Evolutionary conservation across 2,888 invertebrate genomes (phyloP).

Genomic region (Cheilosia variabilis): DNA sequence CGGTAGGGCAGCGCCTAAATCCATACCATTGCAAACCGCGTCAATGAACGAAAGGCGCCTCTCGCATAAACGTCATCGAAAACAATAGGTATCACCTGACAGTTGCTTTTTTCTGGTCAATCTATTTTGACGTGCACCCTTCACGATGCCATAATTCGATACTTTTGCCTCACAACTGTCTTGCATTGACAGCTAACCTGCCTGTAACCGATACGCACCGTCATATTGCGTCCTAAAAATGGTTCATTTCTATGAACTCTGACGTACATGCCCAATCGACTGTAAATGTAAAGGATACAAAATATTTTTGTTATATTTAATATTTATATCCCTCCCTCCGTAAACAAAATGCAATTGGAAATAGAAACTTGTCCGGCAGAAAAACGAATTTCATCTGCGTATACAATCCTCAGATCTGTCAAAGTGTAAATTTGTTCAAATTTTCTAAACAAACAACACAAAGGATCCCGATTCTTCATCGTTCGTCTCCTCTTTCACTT

Average conservation of each 20-base stretch:
- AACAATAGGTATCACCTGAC: not conserved
- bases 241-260: constrained; percentile 27
- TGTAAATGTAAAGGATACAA: constrained; percentile 50
- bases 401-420: constrained; percentile 36
- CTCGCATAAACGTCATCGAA: too few relatives aligned
- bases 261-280: constrained; percentile 28
- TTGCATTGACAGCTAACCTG: not conserved
- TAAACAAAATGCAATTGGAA: not conserved
- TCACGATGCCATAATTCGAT: not conserved
- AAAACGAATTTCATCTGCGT: constrained; percentile 6
- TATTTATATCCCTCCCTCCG: not conserved
- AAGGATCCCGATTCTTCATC: constrained; percentile 40
- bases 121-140: not conserved
- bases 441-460: constrained; percentile 61
- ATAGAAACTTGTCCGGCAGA: constrained; percentile 9
- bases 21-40: too few relatives aligned
- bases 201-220: constrained; percentile 26
- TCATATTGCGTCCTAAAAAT: constrained; percentile 22
- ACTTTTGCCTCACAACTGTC: not conserved
- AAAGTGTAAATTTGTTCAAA: constrained; percentile 65
- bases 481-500: constrained; percentile 1
- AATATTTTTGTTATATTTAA: constrained; percentile 48
- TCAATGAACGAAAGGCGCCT: too few relatives aligned
- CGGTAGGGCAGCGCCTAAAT: too few relatives aligned
- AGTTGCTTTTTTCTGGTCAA: not conserved